Base-by-base conservation (phyloP, 1,140 invertebrate species). In the Neodiprion lecontei region DNA sequence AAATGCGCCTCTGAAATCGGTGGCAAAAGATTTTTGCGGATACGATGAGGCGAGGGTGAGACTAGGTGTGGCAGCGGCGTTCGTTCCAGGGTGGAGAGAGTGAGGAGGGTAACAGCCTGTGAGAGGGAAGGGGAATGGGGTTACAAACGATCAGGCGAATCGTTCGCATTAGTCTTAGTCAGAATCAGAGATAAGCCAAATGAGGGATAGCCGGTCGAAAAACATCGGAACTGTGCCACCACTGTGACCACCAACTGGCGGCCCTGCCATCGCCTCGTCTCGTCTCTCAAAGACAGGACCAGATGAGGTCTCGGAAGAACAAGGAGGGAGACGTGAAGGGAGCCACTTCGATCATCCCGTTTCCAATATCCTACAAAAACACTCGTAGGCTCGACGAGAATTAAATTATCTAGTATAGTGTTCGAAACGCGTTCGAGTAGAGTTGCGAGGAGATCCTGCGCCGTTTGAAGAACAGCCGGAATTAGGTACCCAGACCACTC, bases 141-240 rank as follows among this genome's bases (percentile, higher is more conserved):
- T 81, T 86, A 84, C 83, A 83, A 86, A 85, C 79, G 84, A 84
- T 84, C 80, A 76, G 76, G 80, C 75, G 80, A 84, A 86, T 84
- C 82, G 79, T 72, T 75, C 74, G 79, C 83, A 85, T 86, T 84
- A 84, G 81, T 84, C 82, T 84, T 78, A 79, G 84, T 85, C 83
- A 84, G 82, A 85, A 84, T 85, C 82, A 83, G 82, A 86, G 83
- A 86, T 85, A 84, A 86, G 79, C 78, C 76, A 80, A 82, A 83
- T 81, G 81, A 82, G 79, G 78, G 76, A 83, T 81, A 76, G 73
- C 75, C 66, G 67, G 28, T 72, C 74, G 78, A 83, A 81, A 83
- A 71, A 71, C 70, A 17, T 71, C 48, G 21, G 48, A 71, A 71
- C 48, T 50, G 48, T 14, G 53, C 23, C 67, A 21, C 67, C 10